Conservation (phyloP, 2,797 vertebrate genomes). For the Macrochelys suwanniensis region DNA sequence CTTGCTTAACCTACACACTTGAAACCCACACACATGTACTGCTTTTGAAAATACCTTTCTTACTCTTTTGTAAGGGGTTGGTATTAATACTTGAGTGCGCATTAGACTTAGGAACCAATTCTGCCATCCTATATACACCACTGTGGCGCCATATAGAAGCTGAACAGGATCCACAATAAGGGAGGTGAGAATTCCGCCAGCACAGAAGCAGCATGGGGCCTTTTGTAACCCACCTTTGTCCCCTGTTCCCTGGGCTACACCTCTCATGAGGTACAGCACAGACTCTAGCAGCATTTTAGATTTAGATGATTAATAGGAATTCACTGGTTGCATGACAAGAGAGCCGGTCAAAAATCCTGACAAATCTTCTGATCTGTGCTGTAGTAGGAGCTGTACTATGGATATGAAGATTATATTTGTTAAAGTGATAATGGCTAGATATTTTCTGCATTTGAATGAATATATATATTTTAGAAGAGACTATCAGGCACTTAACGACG, state of each 20-base stretch:
- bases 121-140: neutral
- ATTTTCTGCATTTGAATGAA: neutral
- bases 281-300: neutral
- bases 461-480: neutral
- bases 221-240: neutral
- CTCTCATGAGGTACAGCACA: neutral
- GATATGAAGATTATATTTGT: neutral
- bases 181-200: neutral
- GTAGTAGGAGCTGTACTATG: neutral
- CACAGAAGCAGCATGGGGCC: neutral
- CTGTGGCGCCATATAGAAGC: neutral
- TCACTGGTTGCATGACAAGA: neutral
- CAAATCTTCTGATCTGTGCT: neutral
- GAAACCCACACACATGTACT: neutral
- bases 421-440: neutral
- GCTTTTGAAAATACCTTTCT: slow-evolving; percentile 12
- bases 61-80: slow-evolving; percentile 3
- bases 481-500: neutral
- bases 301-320: neutral
- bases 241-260: neutral
- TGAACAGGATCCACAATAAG: neutral
- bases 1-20: slow-evolving; percentile 14
- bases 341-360: neutral
- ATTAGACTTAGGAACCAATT: neutral
- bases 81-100: neutral